These are phyloP conservation scores for Autographa pulchrina DNA, from an alignment of 2,888 invertebrate species.

Conservation along the genomic window DNA sequence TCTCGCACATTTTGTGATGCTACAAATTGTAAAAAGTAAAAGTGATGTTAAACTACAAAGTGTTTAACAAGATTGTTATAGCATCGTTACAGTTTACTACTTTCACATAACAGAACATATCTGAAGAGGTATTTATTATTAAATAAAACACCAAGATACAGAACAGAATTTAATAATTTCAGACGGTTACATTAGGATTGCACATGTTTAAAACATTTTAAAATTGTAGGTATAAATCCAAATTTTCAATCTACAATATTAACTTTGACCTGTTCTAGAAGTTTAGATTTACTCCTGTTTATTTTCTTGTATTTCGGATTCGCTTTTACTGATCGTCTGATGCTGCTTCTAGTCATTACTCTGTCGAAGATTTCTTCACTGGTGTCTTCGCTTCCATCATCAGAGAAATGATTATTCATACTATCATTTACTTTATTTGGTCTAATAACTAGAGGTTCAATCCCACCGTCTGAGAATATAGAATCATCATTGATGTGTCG, in stretches of 20 bases:
- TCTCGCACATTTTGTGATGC: neutral
- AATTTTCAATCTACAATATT: slow-evolving; percentile 79
- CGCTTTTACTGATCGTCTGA: slow-evolving; percentile 84
- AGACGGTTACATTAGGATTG: slow-evolving; percentile 33
- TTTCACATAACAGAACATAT: neutral
- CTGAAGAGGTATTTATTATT: neutral
- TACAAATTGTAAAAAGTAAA: neutral
- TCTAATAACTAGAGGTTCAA: slow-evolving; percentile 76
- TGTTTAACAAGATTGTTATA: slow-evolving; percentile 5
- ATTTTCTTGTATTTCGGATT: slow-evolving; percentile 88
- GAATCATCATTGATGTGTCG: slow-evolving; percentile 70
- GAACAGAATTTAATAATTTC: slow-evolving; percentile 46
- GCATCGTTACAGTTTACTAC: neutral
- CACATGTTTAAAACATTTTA: slow-evolving; percentile 22
- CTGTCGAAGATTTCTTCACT: slow-evolving; percentile 86
- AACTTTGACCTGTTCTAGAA: slow-evolving; percentile 84
- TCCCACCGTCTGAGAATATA: slow-evolving; percentile 74
- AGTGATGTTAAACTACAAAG: neutral
- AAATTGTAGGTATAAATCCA: neutral
- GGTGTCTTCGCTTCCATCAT: slow-evolving; percentile 86
- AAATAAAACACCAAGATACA: slow-evolving; percentile 17
- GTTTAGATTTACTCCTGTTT: slow-evolving; percentile 83
- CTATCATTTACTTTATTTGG: slow-evolving; percentile 84
- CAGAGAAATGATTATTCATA: slow-evolving; percentile 87
- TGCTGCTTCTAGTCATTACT: slow-evolving; percentile 85